Base-by-base conservation (phyloP, 2,888 invertebrate genomes). In the Metellina segmentata region DNA sequence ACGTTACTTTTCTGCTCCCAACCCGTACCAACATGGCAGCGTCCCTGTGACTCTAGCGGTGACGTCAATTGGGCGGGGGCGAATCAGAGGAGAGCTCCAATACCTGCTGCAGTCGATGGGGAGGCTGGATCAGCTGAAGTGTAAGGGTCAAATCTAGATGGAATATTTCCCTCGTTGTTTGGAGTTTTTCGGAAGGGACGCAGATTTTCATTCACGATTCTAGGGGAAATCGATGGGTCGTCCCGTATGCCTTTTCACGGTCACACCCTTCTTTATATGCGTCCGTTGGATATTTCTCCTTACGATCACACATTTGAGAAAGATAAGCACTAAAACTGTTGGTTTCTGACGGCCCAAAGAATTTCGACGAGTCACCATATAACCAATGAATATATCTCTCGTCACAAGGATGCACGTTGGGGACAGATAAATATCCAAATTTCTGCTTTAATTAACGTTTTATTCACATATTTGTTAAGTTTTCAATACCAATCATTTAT, bases 11-110 rank as follows among this genome's bases (percentile, higher is more conserved):
- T 61, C 88, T 74, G 83, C 19, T 81, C 70, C 74, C 78, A 83
- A 78, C 91, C 89, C 51, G 20, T 19, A 51, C 75, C 85, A 92
- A 89, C 75, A 92, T 92, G 89, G 91, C 87, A 83, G 91, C 91
- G 88, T 83, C 81, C 91, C 87, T 88, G 82, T 91, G 87, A 82
- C 91, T 89, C 88, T 85, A 81, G 75, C 74, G 69, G 70, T 92
- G 91, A 92, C 91, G 91, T 92, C 91, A 92, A 92, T 85, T 16
- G 81, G 91, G 78, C 72, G 89, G 51, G 48, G 81, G 53, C 91
- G 69, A 92, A 92, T 92, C 69, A 75, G 75, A 78, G 70, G 9
- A 7, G 74, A 81, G 87, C 83, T 87, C 88, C 48, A 51, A 81
- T 81, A 85, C 69, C 85, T 81, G 88, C 88, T 88, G 88, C 88